These are phyloP conservation scores for Blastobasis lacticolella DNA, from an alignment of 2,888 invertebrate genomes.

Conservation along the genomic window DNA sequence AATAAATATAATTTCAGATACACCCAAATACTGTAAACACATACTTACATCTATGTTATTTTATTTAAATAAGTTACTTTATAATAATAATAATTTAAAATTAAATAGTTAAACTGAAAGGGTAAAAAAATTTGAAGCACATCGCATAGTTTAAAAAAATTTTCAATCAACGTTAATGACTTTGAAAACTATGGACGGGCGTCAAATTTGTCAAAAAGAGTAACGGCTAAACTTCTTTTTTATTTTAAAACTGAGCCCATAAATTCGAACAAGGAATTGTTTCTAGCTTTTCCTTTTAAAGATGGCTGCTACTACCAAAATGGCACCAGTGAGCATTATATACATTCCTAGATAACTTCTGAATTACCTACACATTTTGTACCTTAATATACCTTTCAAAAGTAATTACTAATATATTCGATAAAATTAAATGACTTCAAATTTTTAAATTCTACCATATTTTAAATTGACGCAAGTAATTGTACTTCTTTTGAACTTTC, in stretches of 20 bases:
- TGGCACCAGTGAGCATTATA: conserved; percentile 35
- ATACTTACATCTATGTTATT: too few species aligned
- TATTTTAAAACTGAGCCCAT: too few species aligned
- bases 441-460: neutral
- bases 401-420: too few species aligned
- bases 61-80: too few species aligned
- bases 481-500: neutral
- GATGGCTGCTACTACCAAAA: conserved; percentile 29
- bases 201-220: conserved; percentile 12
- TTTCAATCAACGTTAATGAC: conserved; percentile 11
- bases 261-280: too few species aligned
- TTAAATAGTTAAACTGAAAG: too few species aligned
- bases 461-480: conserved; percentile 1
- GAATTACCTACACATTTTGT: neutral
- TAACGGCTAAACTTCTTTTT: too few species aligned
- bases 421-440: too few species aligned
- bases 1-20: too few species aligned
- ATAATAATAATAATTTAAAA: too few species aligned
- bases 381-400: neutral
- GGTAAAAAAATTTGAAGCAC: conserved; percentile 17
- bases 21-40: too few species aligned
- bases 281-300: conserved; percentile 1
- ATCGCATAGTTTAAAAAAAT: conserved; percentile 18
- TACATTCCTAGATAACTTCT: neutral
- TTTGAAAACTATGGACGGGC: conserved; percentile 16